Conservation (phyloP, 2,797 vertebrate species). For the Gymnoscopelus braueri region DNA sequence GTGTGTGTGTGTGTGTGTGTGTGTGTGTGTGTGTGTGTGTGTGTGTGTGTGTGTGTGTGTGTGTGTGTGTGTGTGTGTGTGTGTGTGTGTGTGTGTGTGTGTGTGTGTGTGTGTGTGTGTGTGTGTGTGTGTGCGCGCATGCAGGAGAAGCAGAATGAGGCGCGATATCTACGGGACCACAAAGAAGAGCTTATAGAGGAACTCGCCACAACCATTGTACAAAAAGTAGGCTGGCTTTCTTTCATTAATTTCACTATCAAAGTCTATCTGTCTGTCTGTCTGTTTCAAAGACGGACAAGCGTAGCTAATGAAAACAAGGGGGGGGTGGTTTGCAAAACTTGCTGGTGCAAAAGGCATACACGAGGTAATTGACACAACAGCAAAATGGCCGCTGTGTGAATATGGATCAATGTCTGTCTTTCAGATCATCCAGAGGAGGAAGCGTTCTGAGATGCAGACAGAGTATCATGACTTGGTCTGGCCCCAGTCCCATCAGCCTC, state of each 20-base stretch:
- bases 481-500: conserved; percentile 68
- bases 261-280: no score
- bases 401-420: neutral
- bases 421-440: conserved; percentile 92
- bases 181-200: conserved; percentile 95
- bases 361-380: no score
- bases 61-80: conserved; percentile 1
- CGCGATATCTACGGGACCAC: conserved; percentile 91
- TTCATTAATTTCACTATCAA: no score
- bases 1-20: neutral
- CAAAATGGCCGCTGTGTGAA: no score
- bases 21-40: conserved; percentile 18
- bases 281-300: no score
- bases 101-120: conserved; percentile 23
- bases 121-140: conserved; percentile 35
- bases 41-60: conserved; percentile 7
- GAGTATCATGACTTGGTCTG: conserved; percentile 83
- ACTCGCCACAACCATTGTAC: conserved; percentile 91
- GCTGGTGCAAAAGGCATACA: no score
- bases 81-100: conserved; percentile 11
- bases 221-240: conserved; percentile 84
- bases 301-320: no score
- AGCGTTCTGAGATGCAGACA: conserved; percentile 81
- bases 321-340: no score
- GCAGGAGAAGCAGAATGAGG: conserved; percentile 95